phyloP scores from a whole-genome alignment of 1,140 invertebrate genomes.

The Heliconius eleuchia region DNA sequence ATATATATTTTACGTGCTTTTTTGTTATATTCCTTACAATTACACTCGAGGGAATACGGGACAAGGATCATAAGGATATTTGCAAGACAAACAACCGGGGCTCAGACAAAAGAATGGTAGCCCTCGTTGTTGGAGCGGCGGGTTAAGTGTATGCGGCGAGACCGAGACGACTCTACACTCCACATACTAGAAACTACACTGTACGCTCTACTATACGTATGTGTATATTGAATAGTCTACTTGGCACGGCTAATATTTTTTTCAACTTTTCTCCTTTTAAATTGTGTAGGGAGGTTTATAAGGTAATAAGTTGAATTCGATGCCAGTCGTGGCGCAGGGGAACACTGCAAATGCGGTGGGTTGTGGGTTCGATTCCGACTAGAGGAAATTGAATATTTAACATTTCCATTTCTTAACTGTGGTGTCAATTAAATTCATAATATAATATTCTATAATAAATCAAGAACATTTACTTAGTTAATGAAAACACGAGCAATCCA shows the following conservation, averaged over 20 bases:
- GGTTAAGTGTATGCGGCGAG: constrained; percentile 26
- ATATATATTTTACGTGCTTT: neutral
- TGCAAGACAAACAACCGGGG: constrained; percentile 1
- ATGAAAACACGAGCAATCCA: neutral
- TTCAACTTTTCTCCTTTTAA: too few relatives aligned
- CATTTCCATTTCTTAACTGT: too few relatives aligned
- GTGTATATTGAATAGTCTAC: too few relatives aligned
- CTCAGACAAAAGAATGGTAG: constrained; percentile 14
- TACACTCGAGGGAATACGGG: constrained; percentile 8
- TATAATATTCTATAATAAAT: neutral
- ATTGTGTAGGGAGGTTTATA: too few relatives aligned
- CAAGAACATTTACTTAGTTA: neutral
- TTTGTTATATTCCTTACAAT: neutral
- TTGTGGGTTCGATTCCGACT: too few relatives aligned
- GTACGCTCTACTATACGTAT: neutral
- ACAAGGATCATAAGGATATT: constrained; percentile 12
- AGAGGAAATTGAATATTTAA: too few relatives aligned
- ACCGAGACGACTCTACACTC: neutral
- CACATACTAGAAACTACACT: neutral
- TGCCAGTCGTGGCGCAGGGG: too few relatives aligned
- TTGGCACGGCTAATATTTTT: too few relatives aligned
- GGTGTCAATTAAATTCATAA: neutral
- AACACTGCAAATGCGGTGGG: too few relatives aligned
- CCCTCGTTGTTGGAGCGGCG: constrained; percentile 8
- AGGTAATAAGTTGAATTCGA: too few relatives aligned